Percentiles rank a stretch among this genome's conserved stretches.
Evolutionary conservation across 2,797 vertebrate species (phyloP).

Genomic region (Somateria mollissima): DNA sequence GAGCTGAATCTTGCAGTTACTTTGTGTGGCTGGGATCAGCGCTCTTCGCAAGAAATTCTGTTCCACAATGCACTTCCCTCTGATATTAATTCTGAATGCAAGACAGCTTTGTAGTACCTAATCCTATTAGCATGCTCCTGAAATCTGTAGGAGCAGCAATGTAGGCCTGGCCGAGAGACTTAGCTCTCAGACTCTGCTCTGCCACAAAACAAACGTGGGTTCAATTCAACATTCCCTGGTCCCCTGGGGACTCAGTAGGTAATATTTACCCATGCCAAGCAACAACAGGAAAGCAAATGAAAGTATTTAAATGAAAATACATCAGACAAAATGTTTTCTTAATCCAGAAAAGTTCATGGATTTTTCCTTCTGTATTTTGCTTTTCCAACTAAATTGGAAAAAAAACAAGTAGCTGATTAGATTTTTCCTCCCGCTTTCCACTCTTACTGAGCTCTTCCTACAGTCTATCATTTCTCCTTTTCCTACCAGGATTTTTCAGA

Average conservation of each 20-base stretch:
- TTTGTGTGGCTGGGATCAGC: not conserved
- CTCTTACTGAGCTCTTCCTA: not conserved
- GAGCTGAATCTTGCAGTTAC: not conserved
- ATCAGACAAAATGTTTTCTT: not conserved
- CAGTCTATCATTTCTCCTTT: not conserved
- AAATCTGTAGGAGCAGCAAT: conserved; percentile 44
- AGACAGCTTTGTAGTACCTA: conserved; percentile 38
- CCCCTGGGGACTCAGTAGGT: not conserved
- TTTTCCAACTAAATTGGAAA: not conserved
- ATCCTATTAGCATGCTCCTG: conserved; percentile 49
- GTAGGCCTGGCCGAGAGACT: not conserved
- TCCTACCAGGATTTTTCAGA: not conserved
- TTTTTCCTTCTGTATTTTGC: not conserved
- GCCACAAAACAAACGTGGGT: not conserved
- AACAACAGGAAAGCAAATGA: not conserved
- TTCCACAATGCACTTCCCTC: not conserved
- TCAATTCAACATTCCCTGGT: not conserved
- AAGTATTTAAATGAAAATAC: not conserved
- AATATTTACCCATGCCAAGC: not conserved
- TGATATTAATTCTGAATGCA: conserved; percentile 26
- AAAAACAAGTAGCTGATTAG: not conserved
- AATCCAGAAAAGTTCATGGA: not conserved
- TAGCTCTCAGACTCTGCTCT: not conserved
- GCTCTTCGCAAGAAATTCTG: not conserved
- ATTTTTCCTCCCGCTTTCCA: accelerated